Percentiles rank a stretch among this genome's conserved stretches.
Conservation (phyloP, 1,140 invertebrate species). For the Drosophila murphyi region DNA sequence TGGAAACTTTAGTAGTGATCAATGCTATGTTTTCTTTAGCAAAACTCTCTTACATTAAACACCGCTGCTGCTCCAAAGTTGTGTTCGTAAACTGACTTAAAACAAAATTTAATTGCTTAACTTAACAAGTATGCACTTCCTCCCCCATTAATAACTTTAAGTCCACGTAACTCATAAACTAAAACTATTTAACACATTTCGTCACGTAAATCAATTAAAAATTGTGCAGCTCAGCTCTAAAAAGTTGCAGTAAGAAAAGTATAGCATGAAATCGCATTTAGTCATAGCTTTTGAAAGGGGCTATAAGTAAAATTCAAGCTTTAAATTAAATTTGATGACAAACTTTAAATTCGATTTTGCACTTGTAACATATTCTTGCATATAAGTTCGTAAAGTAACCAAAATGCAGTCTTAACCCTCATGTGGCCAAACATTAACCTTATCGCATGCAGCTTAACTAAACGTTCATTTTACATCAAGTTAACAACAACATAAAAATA, state of each 20-base stretch:
- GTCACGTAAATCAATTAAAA: conserved; percentile 9
- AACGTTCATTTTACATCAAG: conserved; percentile 55
- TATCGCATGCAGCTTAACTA: conserved; percentile 59
- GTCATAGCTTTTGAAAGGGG: too few species aligned
- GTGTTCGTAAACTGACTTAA: conserved; percentile 4
- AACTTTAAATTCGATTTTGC: not conserved
- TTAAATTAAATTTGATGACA: not conserved
- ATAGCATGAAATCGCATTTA: too few species aligned
- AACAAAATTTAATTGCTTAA: not conserved
- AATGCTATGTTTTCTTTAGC: not conserved
- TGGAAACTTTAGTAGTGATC: conserved; percentile 5
- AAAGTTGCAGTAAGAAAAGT: not conserved
- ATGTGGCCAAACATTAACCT: conserved; percentile 6
- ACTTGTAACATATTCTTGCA: not conserved
- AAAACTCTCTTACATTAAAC: conserved; percentile 22
- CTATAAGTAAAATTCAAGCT: too few species aligned
- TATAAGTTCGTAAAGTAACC: not conserved
- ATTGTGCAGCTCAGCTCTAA: not conserved
- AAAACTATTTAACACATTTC: conserved; percentile 5
- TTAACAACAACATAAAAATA: conserved; percentile 1
- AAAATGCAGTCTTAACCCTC: conserved; percentile 12
- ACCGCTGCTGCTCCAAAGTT: not conserved
- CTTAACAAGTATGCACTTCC: not conserved
- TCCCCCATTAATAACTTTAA: not conserved
- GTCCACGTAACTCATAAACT: not conserved